A percentile compares a stretch with the other conserved stretches of the same genome.
Conservation (phyloP, 2,113 vertebrate genomes). For the Antigone vipio region DNA sequence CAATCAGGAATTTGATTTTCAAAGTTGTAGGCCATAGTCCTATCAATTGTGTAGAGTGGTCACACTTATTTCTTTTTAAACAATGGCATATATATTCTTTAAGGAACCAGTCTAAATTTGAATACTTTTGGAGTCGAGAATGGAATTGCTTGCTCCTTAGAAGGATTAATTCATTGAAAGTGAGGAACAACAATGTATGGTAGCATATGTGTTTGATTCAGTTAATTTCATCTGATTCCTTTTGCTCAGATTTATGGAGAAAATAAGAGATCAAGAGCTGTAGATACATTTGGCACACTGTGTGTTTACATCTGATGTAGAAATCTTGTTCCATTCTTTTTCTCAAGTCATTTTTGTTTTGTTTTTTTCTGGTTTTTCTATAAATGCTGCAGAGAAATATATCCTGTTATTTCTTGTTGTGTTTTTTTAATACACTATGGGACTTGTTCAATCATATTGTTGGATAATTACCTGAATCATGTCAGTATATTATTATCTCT, state of each 20-base stretch:
- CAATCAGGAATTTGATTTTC: background rate
- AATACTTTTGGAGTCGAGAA: background rate
- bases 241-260: background rate
- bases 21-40: background rate
- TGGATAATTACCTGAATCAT: background rate
- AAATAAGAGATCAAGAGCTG: background rate
- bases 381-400: background rate
- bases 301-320: background rate
- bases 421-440: background rate
- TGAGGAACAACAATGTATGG: background rate
- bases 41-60: background rate
- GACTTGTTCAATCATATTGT: background rate
- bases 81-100: background rate
- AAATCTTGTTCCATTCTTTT: background rate
- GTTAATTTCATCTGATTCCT: background rate
- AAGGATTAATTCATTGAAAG: background rate
- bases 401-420: background rate
- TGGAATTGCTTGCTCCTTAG: background rate
- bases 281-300: background rate
- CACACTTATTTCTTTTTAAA: background rate
- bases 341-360: background rate
- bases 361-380: background rate
- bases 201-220: background rate
- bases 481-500: background rate
- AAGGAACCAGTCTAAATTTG: background rate